Base-by-base conservation (phyloP, 2,113 vertebrate species). In the Grus americana region DNA sequence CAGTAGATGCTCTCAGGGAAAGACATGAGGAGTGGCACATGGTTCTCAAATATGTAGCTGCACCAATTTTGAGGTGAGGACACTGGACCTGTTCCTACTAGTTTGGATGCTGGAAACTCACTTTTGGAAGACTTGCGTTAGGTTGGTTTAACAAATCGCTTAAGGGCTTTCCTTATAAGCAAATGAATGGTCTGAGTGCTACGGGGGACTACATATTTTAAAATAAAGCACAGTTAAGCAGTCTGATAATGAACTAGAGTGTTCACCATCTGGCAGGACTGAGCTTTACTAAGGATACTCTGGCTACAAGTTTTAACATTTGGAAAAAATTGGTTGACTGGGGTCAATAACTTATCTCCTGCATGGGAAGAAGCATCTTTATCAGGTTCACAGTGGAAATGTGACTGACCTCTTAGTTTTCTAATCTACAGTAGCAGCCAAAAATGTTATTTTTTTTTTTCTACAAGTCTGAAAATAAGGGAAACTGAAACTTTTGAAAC, bases 161-260 rank as follows among this genome's bases (percentile, higher is more conserved):
- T n/a, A 91, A 68, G 38, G 2, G 0, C n/a, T 92, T 92, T 89
- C 27, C 12, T 92, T 71, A 47, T 71, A 71, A 81, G 29, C 32
- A 79, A 36, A 49, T 36, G 52, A 78, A 22, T 6, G 16, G 20
- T 81, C 52, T 47, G 47, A 73, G 62, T 75, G 76, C 40, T 57
- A 30, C 13, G 15, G 47, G 83, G 72, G 46, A 29, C 76, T 52
- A 27, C 20, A 5, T 12, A 27, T 86, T 50, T 86, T 93, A 81
- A 92, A 96, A 90, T 82, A 84, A 76, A 79, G 75, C 55, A 62
- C 59, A 73, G 32, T 82, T 88, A 86, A 88, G 61, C 54, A 66
- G 24, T 50, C 44, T 93, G 72, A 34, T 62, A 62, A 73, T 84
- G 55, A 92, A 32, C n/a, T 83, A 34, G 26, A 57, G 55, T 65